Conservation (phyloP, 1,140 invertebrate genomes). For the Macrostomum lignano region DNA sequence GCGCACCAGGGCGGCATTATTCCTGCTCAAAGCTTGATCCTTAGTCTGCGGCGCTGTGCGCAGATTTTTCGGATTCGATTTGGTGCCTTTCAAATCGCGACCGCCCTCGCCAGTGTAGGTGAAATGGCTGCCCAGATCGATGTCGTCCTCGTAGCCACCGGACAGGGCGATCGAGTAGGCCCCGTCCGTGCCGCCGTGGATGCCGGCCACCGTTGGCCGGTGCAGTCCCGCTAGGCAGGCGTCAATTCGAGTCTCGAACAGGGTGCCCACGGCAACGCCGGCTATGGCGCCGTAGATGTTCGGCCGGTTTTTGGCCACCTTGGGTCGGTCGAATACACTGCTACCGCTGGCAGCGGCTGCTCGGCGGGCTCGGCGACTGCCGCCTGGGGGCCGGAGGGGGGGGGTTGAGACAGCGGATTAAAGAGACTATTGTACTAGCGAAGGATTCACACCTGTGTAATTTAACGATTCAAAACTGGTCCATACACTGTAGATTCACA, state of each 20-base stretch:
- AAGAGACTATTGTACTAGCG: no score
- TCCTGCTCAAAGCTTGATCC: constrained; percentile 21
- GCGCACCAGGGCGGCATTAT: no score
- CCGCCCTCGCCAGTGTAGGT: constrained; percentile 27
- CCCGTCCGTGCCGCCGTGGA: constrained; percentile 21
- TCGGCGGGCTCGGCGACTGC: no score
- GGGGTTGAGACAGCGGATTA: no score
- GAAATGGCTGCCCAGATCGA: constrained; percentile 22
- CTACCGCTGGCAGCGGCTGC: no score
- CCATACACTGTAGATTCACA: no score
- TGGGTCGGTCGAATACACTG: no score
- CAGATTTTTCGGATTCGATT: constrained; percentile 24
- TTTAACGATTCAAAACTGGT: no score
- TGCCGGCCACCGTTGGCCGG: constrained; percentile 27
- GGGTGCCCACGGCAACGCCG: constrained; percentile 22
- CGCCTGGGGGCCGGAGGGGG: no score
- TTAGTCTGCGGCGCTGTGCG: constrained; percentile 27
- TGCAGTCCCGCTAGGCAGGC: constrained; percentile 22
- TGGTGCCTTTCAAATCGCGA: constrained; percentile 22
- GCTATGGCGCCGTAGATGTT: constrained; percentile 13
- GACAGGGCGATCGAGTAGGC: constrained; percentile 26
- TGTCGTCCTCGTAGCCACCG: constrained; percentile 26
- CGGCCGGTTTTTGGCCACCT: constrained; percentile 10
- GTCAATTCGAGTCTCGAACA: constrained; percentile 22
- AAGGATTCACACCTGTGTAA: no score